Conservation (phyloP, 2,797 vertebrate species). For the Notolepis coatsorum region DNA sequence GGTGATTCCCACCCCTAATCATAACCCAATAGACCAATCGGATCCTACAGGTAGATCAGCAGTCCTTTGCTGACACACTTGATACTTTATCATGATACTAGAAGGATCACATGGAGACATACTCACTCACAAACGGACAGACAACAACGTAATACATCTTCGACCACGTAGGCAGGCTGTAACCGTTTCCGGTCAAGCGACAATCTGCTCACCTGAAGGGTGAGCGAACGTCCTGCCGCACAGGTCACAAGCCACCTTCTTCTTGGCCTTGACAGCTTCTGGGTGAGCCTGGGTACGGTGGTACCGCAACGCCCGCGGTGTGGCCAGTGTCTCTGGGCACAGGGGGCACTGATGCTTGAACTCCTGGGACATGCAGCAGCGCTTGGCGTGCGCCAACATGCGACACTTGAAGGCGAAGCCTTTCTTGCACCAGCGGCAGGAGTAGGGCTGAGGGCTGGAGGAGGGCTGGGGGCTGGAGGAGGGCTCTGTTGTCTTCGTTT, state of each 20-base stretch:
- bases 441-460: slow-evolving; percentile 72
- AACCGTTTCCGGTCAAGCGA: not conserved
- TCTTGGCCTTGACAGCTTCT: slow-evolving; percentile 64
- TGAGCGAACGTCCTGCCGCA: slow-evolving; percentile 89
- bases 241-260: slow-evolving; percentile 87
- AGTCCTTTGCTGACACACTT: too few species aligned
- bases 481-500: slow-evolving; percentile 23
- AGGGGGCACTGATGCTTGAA: slow-evolving; percentile 76
- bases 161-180: too few species aligned
- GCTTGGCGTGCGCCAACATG: slow-evolving; percentile 84
- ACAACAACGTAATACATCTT: too few species aligned
- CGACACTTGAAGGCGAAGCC: slow-evolving; percentile 88
- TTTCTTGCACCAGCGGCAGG: slow-evolving; percentile 86
- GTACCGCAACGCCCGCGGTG: slow-evolving; percentile 79
- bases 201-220: slow-evolving; percentile 81
- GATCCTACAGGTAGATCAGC: too few species aligned
- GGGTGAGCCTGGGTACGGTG: slow-evolving; percentile 79
- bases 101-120: too few species aligned
- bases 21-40: too few species aligned
- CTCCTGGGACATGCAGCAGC: slow-evolving; percentile 80
- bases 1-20: too few species aligned
- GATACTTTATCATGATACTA: too few species aligned
- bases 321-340: slow-evolving; percentile 68
- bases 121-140: too few species aligned
- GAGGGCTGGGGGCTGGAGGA: slow-evolving; percentile 1